These are phyloP conservation scores for Trematomus loennbergii DNA, from an alignment of 2,113 vertebrate genomes.

Conservation along the genomic window DNA sequence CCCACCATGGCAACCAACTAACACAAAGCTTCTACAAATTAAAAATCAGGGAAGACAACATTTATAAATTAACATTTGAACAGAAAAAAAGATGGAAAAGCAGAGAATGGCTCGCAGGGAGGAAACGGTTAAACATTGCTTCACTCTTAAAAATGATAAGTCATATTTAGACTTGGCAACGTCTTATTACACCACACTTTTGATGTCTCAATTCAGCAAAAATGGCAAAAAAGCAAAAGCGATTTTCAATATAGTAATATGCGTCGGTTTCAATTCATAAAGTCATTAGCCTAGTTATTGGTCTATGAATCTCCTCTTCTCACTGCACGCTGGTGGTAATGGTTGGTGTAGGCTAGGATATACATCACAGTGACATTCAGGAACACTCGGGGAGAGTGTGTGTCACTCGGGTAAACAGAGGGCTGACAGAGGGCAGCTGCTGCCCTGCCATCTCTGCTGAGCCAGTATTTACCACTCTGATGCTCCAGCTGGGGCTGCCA, in stretches of 20 bases:
- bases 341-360: slow-evolving; percentile 19
- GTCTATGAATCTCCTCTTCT: slow-evolving; percentile 14
- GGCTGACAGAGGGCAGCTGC: slow-evolving; percentile 61
- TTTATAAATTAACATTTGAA: slow-evolving; percentile 14
- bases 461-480: slow-evolving; percentile 99
- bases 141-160: background rate
- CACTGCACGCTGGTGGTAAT: slow-evolving; percentile 17
- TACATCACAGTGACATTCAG: slow-evolving; percentile 55
- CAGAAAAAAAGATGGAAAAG: background rate
- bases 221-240: slow-evolving; percentile 23
- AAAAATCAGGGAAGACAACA: slow-evolving; percentile 3
- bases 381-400: slow-evolving; percentile 51
- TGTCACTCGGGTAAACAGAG: slow-evolving; percentile 58
- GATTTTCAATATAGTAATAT: background rate
- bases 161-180: slow-evolving; percentile 1
- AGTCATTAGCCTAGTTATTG: slow-evolving; percentile 6
- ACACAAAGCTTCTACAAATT: slow-evolving; percentile 11
- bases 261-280: slow-evolving; percentile 23
- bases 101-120: slow-evolving; percentile 13
- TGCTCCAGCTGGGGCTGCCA: slow-evolving; percentile 96
- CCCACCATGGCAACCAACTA: slow-evolving; percentile 53
- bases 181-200: background rate
- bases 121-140: background rate
- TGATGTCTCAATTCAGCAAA: slow-evolving; percentile 6
- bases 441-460: slow-evolving; percentile 64